phyloP scores from a whole-genome alignment of 2,113 vertebrate genomes.

The Salvelinus sp. region DNA sequence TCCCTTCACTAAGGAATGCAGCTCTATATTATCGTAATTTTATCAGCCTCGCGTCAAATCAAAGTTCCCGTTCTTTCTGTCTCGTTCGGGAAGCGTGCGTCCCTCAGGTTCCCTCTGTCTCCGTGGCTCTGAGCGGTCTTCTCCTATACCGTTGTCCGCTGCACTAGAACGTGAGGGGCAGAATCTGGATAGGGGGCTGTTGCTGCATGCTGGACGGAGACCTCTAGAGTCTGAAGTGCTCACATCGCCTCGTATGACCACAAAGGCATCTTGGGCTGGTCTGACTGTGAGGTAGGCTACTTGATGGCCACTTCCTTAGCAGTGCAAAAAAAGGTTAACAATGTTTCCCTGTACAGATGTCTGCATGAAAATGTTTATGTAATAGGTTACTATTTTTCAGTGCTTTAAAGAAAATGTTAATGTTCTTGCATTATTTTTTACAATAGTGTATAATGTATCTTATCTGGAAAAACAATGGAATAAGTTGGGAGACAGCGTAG shows the following conservation, averaged over 20 bases:
- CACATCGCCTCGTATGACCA: constrained; percentile 42
- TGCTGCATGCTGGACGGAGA: constrained; percentile 78
- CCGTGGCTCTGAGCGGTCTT: constrained; percentile 29
- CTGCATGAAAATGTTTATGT: too few relatives aligned
- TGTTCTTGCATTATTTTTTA: too few relatives aligned
- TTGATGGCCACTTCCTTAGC: too few relatives aligned
- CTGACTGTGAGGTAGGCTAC: too few relatives aligned
- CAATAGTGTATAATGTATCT: too few relatives aligned
- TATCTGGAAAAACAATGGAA: too few relatives aligned
- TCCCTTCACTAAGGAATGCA: constrained; percentile 36
- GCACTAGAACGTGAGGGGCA: constrained; percentile 59
- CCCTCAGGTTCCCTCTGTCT: constrained; percentile 54
- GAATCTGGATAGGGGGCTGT: constrained; percentile 53
- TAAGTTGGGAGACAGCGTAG: too few relatives aligned
- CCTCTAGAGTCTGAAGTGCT: constrained; percentile 80
- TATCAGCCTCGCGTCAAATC: constrained; percentile 57
- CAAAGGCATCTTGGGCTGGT: constrained; percentile 23
- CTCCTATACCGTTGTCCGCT: constrained; percentile 52
- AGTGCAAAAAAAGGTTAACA: constrained; percentile 45
- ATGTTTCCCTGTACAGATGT: background rate
- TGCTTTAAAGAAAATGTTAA: too few relatives aligned
- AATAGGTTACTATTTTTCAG: too few relatives aligned
- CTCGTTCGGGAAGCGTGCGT: constrained; percentile 59
- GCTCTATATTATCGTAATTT: constrained; percentile 52
- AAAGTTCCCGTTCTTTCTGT: constrained; percentile 65